Conservation (phyloP, 2,113 vertebrate genomes). For the Paradoxurus hermaphroditus region DNA sequence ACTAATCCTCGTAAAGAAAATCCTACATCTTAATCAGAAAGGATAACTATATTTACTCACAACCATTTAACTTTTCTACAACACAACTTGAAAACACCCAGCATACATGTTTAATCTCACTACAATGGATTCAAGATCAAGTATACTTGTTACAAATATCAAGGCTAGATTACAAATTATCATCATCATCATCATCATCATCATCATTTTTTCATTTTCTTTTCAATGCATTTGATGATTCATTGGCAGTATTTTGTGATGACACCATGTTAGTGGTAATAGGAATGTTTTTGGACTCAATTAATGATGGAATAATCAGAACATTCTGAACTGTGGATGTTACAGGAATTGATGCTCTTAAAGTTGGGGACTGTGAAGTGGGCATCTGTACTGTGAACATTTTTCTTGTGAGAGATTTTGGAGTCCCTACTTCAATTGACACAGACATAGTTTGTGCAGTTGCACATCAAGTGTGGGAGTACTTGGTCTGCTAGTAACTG, state of each 20-base stretch:
- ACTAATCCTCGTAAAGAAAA: no score
- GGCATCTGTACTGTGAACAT: constrained; percentile 97
- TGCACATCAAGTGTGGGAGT: no score
- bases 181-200: constrained; percentile 93
- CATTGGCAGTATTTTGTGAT: no score
- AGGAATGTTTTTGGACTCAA: no score
- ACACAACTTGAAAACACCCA: constrained; percentile 54
- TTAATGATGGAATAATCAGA: no score
- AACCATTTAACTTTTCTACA: constrained; percentile 39
- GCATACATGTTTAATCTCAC: constrained; percentile 53
- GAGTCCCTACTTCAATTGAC: constrained; percentile 87
- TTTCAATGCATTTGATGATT: no score
- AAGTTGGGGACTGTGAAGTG: constrained; percentile 85
- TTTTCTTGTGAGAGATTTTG: constrained; percentile 91
- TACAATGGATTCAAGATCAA: constrained; percentile 38
- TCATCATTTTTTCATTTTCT: constrained; percentile 85
- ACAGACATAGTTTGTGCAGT: constrained; percentile 56
- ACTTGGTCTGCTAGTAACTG: no score
- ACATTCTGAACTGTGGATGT: no score
- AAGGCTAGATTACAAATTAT: constrained; percentile 73
- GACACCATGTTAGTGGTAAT: no score
- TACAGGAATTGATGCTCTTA: constrained; percentile 84
- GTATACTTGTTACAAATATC: not conserved
- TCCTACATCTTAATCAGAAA: constrained; percentile 38
- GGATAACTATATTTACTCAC: constrained; percentile 20